Percentiles rank a stretch among this genome's conserved stretches.
Evolutionary conservation across 1,140 invertebrate genomes (phyloP).

Genomic region (Megalopta genalis): DNA sequence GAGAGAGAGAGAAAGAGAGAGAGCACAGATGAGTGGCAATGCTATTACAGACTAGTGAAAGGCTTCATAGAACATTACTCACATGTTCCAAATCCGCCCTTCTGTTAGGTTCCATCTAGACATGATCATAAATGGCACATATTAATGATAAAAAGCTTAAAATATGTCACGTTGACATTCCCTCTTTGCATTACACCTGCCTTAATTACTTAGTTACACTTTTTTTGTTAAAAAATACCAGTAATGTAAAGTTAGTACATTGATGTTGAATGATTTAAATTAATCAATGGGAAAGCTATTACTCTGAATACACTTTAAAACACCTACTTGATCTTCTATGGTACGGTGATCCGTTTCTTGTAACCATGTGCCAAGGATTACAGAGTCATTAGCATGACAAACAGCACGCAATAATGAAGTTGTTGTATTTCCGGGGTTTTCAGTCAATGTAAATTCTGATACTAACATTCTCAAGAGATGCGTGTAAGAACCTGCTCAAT

Average conservation of each 20-base stretch:
- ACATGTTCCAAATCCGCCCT: slow-evolving; percentile 87
- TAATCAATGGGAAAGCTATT: neutral
- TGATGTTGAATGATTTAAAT: neutral
- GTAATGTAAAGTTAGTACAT: neutral
- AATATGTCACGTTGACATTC: slow-evolving; percentile 14
- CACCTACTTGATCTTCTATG: slow-evolving; percentile 96
- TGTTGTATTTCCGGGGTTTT: slow-evolving; percentile 96
- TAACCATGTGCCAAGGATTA: slow-evolving; percentile 92
- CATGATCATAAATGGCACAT: slow-evolving; percentile 66
- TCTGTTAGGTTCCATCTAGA: slow-evolving; percentile 88
- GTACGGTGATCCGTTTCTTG: slow-evolving; percentile 97
- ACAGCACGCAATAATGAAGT: slow-evolving; percentile 92
- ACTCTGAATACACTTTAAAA: slow-evolving; percentile 1
- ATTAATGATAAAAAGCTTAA: slow-evolving; percentile 61
- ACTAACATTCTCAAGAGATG: slow-evolving; percentile 95
- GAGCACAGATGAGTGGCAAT: slow-evolving; percentile 46
- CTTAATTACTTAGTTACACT: slow-evolving; percentile 11
- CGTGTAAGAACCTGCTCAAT: slow-evolving; percentile 86
- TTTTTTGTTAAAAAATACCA: slow-evolving; percentile 23
- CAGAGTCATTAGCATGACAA: slow-evolving; percentile 94
- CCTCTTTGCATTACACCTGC: slow-evolving; percentile 23
- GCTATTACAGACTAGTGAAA: slow-evolving; percentile 46
- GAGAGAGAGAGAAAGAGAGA: slow-evolving; percentile 2
- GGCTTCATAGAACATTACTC: slow-evolving; percentile 79
- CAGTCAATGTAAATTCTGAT: slow-evolving; percentile 97